Evolutionary conservation across 30 jellyfish, hydroid and myxozoan genomes (phyloP).

Genomic region (Cassiopea xamachana): DNA sequence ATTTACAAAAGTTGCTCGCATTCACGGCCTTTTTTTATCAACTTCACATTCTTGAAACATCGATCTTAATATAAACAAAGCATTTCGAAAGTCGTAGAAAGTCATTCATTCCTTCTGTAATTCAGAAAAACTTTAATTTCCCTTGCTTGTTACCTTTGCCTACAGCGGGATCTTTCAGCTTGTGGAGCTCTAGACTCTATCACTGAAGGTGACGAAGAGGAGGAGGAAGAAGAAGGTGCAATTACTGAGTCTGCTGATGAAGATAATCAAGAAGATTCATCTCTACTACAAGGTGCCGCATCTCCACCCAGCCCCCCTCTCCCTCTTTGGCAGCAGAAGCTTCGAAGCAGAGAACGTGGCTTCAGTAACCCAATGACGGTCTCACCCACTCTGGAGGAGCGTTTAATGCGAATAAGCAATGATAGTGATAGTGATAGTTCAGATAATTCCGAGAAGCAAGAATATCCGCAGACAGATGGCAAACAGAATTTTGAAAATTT

Average conservation of each 20-base stretch:
- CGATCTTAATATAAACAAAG: too few relatives aligned
- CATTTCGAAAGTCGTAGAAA: too few relatives aligned
- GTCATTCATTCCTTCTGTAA: too few relatives aligned
- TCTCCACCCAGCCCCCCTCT: constrained; percentile 67
- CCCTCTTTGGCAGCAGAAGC: constrained; percentile 84
- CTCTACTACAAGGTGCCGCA: constrained; percentile 23
- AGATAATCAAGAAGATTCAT: constrained; percentile 45
- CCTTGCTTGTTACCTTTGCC: too few relatives aligned
- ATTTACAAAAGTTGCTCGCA: too few relatives aligned
- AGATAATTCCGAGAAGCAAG: constrained; percentile 12
- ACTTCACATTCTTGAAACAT: too few relatives aligned
- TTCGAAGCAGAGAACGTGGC: constrained; percentile 61
- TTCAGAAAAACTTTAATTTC: too few relatives aligned
- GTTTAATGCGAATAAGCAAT: constrained; percentile 52
- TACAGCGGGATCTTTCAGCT: constrained; percentile 68
- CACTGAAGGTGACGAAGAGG: constrained; percentile 87
- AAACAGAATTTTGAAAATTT: neutral
- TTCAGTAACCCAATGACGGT: constrained; percentile 31
- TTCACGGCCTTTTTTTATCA: too few relatives aligned
- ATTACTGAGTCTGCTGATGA: constrained; percentile 61
- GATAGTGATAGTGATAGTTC: constrained; percentile 35
- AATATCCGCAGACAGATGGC: neutral
- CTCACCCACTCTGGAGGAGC: constrained; percentile 65
- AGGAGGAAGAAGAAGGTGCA: constrained; percentile 54
- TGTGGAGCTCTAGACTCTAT: constrained; percentile 84